Conservation (phyloP, 2,888 invertebrate species). For the Drosophila limbata region DNA sequence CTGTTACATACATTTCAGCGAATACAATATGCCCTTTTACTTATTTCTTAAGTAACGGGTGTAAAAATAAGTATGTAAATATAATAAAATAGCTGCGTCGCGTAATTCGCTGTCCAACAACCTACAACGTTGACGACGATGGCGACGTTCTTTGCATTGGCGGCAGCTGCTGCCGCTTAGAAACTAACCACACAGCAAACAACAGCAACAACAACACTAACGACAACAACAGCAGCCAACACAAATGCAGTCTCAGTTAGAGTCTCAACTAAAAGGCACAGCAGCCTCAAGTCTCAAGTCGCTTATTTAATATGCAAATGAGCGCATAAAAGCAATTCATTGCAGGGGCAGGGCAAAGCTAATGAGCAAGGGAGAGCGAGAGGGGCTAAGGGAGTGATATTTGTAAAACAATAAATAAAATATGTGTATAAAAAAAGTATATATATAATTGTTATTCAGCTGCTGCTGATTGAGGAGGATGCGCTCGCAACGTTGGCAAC, state of each 20-base stretch:
- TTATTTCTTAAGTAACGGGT: too few relatives aligned
- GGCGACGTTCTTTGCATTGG: slow-evolving; percentile 64
- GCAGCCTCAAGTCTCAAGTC: slow-evolving; percentile 36
- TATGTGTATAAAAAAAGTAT: slow-evolving; percentile 16
- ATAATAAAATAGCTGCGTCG: slow-evolving; percentile 42
- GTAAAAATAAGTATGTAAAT: neutral
- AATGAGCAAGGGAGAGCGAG: neutral
- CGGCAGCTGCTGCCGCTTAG: slow-evolving; percentile 66
- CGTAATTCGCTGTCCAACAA: slow-evolving; percentile 68
- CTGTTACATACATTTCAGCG: too few relatives aligned
- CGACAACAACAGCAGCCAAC: slow-evolving; percentile 41
- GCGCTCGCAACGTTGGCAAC: slow-evolving; percentile 56
- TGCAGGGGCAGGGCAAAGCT: slow-evolving; percentile 61
- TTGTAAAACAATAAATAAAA: slow-evolving; percentile 71
- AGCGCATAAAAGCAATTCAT: slow-evolving; percentile 79
- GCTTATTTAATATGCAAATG: slow-evolving; percentile 81
- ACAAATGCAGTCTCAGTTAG: slow-evolving; percentile 48
- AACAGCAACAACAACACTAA: slow-evolving; percentile 20
- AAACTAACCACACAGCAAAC: slow-evolving; percentile 58
- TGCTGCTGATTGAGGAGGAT: slow-evolving; percentile 62
- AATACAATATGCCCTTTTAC: too few relatives aligned
- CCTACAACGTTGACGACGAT: slow-evolving; percentile 54
- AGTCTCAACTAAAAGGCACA: slow-evolving; percentile 11
- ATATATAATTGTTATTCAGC: slow-evolving; percentile 69
- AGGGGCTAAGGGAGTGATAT: slow-evolving; percentile 40